phyloP scores from a whole-genome alignment of 2,113 vertebrate species.

The Theristicus caerulescens region DNA sequence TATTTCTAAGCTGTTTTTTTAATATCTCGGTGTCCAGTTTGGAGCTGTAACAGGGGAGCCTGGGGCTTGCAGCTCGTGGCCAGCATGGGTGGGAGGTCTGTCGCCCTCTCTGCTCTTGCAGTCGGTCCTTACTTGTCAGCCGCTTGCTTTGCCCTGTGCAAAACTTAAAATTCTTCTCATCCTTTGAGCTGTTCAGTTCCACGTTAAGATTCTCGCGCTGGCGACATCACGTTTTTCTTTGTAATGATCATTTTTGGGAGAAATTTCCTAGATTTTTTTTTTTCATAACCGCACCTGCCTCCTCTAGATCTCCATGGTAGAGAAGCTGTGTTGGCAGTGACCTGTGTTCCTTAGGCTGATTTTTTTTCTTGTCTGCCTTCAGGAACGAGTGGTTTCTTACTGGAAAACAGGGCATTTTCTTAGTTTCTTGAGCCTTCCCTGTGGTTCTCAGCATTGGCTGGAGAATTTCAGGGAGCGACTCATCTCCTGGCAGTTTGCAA shows the following conservation, averaged over 20 bases:
- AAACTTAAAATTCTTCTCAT: not conserved
- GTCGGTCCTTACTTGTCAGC: fast-evolving
- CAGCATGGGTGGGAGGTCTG: not conserved
- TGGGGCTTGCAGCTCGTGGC: not conserved
- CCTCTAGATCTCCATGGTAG: not conserved
- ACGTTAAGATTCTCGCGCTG: not conserved
- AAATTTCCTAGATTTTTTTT: not conserved
- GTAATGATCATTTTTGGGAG: not conserved
- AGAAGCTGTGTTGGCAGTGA: not conserved
- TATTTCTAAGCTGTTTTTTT: not conserved
- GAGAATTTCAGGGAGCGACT: not conserved
- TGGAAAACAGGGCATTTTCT: not conserved
- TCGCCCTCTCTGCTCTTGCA: not conserved
- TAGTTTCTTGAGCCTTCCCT: not conserved
- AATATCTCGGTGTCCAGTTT: not conserved
- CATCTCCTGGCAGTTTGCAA: not conserved
- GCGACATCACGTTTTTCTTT: not conserved
- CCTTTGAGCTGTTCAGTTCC: not conserved
- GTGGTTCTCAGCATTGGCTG: not conserved
- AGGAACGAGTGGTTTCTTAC: not conserved
- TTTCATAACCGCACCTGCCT: not conserved
- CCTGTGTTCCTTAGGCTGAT: not conserved
- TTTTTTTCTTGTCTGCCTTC: not conserved
- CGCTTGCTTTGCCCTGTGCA: not conserved
- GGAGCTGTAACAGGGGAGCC: not conserved